A percentile compares a stretch with the other conserved stretches of the same genome.
Evolutionary conservation across 2,888 invertebrate genomes (phyloP).

Genomic region (Chromoteleia sp.): DNA sequence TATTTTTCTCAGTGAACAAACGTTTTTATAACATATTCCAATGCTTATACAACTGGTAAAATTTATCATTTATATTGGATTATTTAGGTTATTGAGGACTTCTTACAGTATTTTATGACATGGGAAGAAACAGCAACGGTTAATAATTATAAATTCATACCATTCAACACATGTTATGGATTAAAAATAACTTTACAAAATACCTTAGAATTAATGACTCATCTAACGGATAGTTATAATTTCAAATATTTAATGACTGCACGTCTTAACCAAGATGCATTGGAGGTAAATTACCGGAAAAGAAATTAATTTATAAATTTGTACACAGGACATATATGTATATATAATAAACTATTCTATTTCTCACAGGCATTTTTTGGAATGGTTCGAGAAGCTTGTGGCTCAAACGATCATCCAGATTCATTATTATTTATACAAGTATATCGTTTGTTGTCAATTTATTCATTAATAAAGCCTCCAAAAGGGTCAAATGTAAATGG

Average conservation of each 20-base stretch:
- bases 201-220: constrained; percentile 54
- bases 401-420: constrained; percentile 70
- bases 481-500: constrained; percentile 45
- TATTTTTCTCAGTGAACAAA: too few species aligned
- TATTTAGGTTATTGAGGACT: too few species aligned
- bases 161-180: constrained; percentile 51
- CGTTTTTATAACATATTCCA: too few species aligned
- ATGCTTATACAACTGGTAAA: too few species aligned
- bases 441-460: constrained; percentile 63
- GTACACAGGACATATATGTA: too few species aligned
- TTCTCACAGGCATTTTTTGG: constrained; percentile 70
- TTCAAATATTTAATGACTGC: constrained; percentile 69
- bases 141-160: constrained; percentile 9
- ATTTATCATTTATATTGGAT: too few species aligned
- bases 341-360: too few species aligned
- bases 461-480: constrained; percentile 70
- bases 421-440: constrained; percentile 66
- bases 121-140: too few species aligned
- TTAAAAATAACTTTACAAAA: constrained; percentile 61
- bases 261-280: constrained; percentile 69
- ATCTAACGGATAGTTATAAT: constrained; percentile 26
- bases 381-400: constrained; percentile 65
- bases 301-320: too few species aligned
- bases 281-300: constrained; percentile 68
- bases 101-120: too few species aligned